Conservation (phyloP, 2,797 vertebrate species). For the Spinibarbus caldwelli region DNA sequence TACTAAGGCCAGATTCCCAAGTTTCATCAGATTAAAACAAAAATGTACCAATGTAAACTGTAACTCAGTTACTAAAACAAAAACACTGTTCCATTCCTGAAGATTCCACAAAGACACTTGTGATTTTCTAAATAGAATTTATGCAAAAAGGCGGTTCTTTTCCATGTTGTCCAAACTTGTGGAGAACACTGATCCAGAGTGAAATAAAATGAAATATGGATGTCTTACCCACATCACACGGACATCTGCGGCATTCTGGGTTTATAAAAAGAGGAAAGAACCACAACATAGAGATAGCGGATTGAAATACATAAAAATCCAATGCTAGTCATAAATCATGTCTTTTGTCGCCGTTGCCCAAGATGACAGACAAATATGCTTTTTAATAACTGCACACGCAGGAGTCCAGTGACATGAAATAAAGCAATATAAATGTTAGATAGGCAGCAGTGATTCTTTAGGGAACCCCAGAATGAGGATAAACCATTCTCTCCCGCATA, state of each 20-base stretch:
- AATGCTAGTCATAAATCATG: constrained; percentile 24
- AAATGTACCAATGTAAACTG: background rate
- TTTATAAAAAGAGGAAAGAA: constrained; percentile 27
- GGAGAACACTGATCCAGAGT: constrained; percentile 34
- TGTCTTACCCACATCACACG: constrained; percentile 41
- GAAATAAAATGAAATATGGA: constrained; percentile 37
- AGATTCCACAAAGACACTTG: background rate
- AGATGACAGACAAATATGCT: constrained; percentile 4
- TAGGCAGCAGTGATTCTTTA: background rate
- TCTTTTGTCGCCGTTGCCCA: background rate
- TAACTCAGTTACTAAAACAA: background rate
- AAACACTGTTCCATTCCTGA: background rate
- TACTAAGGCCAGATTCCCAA: background rate
- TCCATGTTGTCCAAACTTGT: constrained; percentile 5
- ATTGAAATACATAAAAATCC: constrained; percentile 17
- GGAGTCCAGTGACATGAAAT: constrained; percentile 13
- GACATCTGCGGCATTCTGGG: constrained; percentile 13
- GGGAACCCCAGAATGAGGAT: constrained; percentile 64
- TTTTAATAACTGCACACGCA: constrained; percentile 19
- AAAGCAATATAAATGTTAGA: background rate
- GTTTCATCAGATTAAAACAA: background rate
- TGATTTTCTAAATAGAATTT: background rate
- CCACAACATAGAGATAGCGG: constrained; percentile 47
- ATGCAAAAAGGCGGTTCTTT: constrained; percentile 17
- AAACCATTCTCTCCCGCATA: constrained; percentile 71